Evolutionary conservation across 2,113 vertebrate genomes (phyloP), one percentile per base, ranked within the genome.

Genomic region (Megaptera novaeangliae): DNA sequence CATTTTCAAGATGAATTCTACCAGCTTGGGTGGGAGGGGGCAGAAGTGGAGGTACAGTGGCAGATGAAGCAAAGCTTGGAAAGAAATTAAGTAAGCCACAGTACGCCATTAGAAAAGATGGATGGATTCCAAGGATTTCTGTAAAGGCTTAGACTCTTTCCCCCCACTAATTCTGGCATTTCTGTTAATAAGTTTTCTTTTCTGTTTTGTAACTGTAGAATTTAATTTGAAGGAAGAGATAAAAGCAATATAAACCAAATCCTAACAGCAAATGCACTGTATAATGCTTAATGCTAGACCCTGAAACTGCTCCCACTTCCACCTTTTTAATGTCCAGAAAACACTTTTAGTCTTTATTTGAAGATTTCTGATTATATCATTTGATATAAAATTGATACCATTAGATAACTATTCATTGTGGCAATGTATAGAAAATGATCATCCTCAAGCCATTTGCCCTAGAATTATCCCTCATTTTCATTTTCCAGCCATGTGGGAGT

Each of bases 171-270:
- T 94, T 74, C 36, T 94, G 46, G 95, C 52, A 74, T 75, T 63
- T 64, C 1, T 80, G 69, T 34, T 95, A 89, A 69, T 92, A 55
- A 57, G 34, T 86, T 95, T 94, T 69, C 41, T 93, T 66, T 97
- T 91, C 52, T 94, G 55, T 12, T 92, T 93, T 96, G 8, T 82
- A 96, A 96, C 59, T 86, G n/a, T 69, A 80, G 39, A 93, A 88
- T 97, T 96, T 91, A 96, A 97, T 91, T 95, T 68, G 29, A 85
- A 72, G 61, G 12, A 91, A 83, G 31, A 25, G 39, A 92, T 78
- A 94, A 93, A 97, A 91, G 69, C n/a, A 94, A 80, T 36, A 86
- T 59, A 96, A 96, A 92, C 39, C 52, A 91, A 96, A 95, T 34
- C 17, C 46, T 83, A 96, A 88, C 12, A 90, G 66, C 39, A 95